A percentile compares a stretch with the other conserved stretches of the same genome.
These are phyloP conservation scores for Hydrophis major DNA, from an alignment of 2,797 vertebrate species.

Conservation along the genomic window DNA sequence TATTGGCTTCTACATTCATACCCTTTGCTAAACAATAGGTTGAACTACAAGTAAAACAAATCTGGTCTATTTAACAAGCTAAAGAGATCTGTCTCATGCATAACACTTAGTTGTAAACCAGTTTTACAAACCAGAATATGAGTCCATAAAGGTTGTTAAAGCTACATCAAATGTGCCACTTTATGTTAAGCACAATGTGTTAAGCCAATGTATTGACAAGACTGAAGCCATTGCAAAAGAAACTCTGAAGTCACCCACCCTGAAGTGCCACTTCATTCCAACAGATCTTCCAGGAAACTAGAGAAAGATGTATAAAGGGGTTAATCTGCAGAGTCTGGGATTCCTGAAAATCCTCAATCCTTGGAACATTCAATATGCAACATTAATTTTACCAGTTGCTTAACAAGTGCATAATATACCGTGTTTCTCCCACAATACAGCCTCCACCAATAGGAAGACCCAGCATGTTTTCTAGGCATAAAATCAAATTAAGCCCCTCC, in stretches of 20 bases:
- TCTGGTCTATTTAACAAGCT: neutral
- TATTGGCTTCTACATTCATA: neutral
- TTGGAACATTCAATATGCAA: neutral
- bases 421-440: too few relatives aligned
- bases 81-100: neutral
- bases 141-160: neutral
- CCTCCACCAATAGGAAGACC: too few relatives aligned
- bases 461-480: too few relatives aligned
- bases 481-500: too few relatives aligned
- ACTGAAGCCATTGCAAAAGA: neutral
- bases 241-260: neutral
- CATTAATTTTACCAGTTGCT: neutral
- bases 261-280: neutral
- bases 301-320: neutral
- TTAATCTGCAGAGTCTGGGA: neutral
- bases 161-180: neutral
- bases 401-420: neutral
- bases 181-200: neutral
- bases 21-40: neutral
- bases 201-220: neutral
- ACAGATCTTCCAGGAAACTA: neutral
- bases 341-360: neutral
- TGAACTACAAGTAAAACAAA: neutral
- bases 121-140: neutral
- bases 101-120: neutral